Conservation (phyloP, 2,888 invertebrate species). For the Noctua janthe region DNA sequence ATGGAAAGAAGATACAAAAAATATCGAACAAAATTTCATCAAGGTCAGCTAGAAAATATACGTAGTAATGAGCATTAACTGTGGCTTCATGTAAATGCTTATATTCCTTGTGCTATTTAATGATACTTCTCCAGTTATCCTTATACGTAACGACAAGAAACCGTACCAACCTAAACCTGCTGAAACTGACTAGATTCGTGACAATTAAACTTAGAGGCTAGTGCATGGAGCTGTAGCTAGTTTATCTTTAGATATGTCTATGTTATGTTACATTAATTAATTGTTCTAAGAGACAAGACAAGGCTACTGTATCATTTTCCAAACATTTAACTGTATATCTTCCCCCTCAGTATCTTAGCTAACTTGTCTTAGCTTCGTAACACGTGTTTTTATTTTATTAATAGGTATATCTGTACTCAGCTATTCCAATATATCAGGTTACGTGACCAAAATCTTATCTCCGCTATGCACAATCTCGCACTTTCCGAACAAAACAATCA, state of each 20-base stretch:
- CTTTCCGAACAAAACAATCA: not conserved
- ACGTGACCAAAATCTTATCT: not conserved
- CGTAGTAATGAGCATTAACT: not conserved
- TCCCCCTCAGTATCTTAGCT: not conserved
- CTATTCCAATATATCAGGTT: not conserved
- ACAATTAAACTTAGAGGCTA: slow-evolving; percentile 13
- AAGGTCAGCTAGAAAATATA: no score
- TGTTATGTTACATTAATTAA: slow-evolving; percentile 8
- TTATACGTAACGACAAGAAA: not conserved
- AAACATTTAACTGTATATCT: not conserved
- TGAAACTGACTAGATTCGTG: slow-evolving; percentile 1
- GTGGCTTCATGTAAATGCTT: not conserved
- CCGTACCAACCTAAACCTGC: not conserved
- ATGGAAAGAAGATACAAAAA: not conserved
- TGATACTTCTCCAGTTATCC: not conserved
- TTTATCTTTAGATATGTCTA: not conserved
- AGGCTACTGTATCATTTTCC: not conserved
- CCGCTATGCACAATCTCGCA: not conserved
- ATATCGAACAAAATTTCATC: not conserved
- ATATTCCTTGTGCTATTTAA: not conserved
- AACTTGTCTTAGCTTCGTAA: not conserved
- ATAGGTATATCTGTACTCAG: not conserved
- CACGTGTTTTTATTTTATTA: not conserved
- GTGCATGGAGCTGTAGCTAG: slow-evolving; percentile 5
- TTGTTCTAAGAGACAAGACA: slow-evolving; percentile 2